Conservation (phyloP, 2,888 invertebrate genomes). For the Herminia tarsipennalis region DNA sequence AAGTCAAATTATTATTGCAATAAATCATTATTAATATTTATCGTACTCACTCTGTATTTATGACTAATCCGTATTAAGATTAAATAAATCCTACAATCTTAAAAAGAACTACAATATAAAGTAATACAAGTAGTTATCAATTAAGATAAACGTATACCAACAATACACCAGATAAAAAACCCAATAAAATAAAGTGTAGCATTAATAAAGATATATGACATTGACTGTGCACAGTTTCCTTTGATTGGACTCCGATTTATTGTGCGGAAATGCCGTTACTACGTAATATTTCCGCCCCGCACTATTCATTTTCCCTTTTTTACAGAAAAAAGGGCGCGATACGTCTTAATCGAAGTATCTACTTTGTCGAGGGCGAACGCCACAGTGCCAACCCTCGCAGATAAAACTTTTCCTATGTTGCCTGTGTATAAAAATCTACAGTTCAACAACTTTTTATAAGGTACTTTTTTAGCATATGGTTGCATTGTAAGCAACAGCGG, state of each 20-base stretch:
- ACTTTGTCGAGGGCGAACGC: constrained; percentile 49
- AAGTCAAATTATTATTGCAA: too few relatives aligned
- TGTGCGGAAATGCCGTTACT: constrained; percentile 85
- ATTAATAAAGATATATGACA: constrained; percentile 82
- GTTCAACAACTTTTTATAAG: constrained; percentile 13
- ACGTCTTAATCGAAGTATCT: constrained; percentile 78
- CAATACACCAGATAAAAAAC: constrained; percentile 77
- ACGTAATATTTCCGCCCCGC: constrained; percentile 84
- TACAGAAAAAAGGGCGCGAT: constrained; percentile 83
- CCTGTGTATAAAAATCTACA: constrained; percentile 17
- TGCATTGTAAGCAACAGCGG: constrained; percentile 14
- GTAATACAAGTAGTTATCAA: constrained; percentile 53
- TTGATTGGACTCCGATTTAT: constrained; percentile 86
- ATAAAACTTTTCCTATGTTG: constrained; percentile 13
- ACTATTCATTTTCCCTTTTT: constrained; percentile 84
- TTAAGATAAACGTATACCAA: constrained; percentile 72
- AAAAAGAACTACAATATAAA: background rate
- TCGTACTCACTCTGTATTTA: too few relatives aligned
- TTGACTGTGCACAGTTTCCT: constrained; percentile 70
- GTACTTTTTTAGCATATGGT: constrained; percentile 36
- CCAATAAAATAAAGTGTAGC: constrained; percentile 83
- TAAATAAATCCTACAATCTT: background rate
- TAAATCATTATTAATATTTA: too few relatives aligned
- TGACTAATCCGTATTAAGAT: background rate
- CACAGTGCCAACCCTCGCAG: constrained; percentile 24